Base-by-base conservation (phyloP, 2,888 invertebrate species). In the Dyspetes luteomarginatus region DNA sequence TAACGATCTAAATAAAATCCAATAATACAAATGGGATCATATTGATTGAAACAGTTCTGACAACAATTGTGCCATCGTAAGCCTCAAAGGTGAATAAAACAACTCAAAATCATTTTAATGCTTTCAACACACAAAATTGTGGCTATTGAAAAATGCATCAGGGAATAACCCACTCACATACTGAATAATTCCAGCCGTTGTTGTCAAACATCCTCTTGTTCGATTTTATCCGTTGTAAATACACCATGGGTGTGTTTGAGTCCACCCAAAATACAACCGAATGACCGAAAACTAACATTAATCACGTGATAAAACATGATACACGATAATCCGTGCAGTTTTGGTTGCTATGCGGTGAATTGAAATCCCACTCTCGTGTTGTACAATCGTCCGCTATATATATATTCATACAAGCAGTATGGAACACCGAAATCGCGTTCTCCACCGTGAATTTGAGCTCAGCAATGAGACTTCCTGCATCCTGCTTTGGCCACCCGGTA, bases 391-490 rank as follows among this genome's bases (percentile, higher is more conserved):
- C 36, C 15, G 17, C 26, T 9, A 3, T 15, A 15, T 41, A 7
- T 1, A 43, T 17, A 41, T 55, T 55, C 12, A 43, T 43, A 15
- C 9, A 9, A 24, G 17, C 22, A 15, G 9, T 22, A 12, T 67
- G 60, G 4, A 5, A 41, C 48, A n/a, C 28, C 36, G 73, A 69
- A 74, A 69, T 78, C 24, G 30, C 4, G 19, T 56, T 65, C 64
- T 48, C 28, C 67, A 7, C n/a, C 3, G 45, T 19, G 60, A 62
- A 45, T 55, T 41, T 28, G 19, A 43, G 26, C 12, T 41, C 52
- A 48, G 62, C 52, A 30, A 15, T 41, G 68, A 78, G 68, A 69
- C 73, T 74, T 78, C 73, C 78, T 58, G 74, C 64, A 48, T 60
- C 65, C 62, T 64, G 78, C 7, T 22, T 22, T 56, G 5, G n/a